Evolutionary conservation across 2,888 invertebrate genomes (phyloP).

Genomic region (Aelia acuminata): DNA sequence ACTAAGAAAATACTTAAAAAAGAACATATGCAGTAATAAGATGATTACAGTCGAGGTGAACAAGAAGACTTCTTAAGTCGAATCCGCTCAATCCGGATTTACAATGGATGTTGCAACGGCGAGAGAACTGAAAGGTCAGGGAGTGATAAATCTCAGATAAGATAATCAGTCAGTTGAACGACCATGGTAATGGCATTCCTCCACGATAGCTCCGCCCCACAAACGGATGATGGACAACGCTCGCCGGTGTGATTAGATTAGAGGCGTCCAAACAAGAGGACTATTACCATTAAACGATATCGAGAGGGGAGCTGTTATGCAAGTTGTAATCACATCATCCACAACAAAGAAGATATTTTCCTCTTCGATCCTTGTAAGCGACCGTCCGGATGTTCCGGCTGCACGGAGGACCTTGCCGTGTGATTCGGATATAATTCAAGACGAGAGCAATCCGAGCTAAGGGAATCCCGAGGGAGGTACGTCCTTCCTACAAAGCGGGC

Average conservation of each 20-base stretch:
- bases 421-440: slow-evolving; percentile 20
- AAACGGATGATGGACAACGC: background rate
- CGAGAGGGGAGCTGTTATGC: too few relatives aligned
- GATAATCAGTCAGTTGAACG: slow-evolving; percentile 5
- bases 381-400: background rate
- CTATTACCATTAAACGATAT: background rate
- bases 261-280: background rate
- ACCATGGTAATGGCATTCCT: slow-evolving; percentile 15
- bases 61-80: background rate
- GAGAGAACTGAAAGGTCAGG: slow-evolving; percentile 22
- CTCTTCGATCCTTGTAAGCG: background rate
- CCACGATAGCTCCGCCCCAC: slow-evolving; percentile 4
- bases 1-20: too few relatives aligned
- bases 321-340: background rate
- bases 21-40: too few relatives aligned
- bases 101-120: background rate
- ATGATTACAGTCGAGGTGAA: background rate
- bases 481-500: slow-evolving; percentile 38
- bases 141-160: background rate
- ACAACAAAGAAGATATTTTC: background rate
- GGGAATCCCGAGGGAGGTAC: background rate
- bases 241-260: background rate
- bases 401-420: background rate
- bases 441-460: background rate
- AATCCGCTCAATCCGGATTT: background rate